Percentiles rank a stretch among this genome's conserved stretches.
Evolutionary conservation across 2,888 invertebrate genomes (phyloP).

Genomic region (Epinotia bilunana): DNA sequence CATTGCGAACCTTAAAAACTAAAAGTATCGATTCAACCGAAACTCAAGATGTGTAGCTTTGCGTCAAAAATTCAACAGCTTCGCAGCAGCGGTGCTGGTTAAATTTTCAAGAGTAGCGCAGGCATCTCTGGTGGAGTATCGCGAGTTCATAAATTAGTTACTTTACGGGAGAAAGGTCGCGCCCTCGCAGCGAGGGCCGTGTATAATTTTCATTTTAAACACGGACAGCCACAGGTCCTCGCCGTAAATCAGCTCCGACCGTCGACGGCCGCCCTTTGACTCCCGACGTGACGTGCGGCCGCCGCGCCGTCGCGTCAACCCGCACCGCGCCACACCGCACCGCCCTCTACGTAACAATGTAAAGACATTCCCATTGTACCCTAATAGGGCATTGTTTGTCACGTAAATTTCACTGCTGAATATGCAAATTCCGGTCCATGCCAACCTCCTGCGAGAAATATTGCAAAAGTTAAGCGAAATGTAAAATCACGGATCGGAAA

Average conservation of each 20-base stretch:
- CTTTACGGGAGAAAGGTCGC: constrained; percentile 77
- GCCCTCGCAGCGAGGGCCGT: constrained; percentile 65
- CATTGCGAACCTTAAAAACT: constrained; percentile 44
- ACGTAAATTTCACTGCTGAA: constrained; percentile 81
- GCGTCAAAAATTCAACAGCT: constrained; percentile 70
- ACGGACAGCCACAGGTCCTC: constrained; percentile 76
- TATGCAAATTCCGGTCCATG: constrained; percentile 79
- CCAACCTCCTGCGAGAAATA: constrained; percentile 76
- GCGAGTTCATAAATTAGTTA: constrained; percentile 81
- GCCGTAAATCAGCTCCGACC: constrained; percentile 75
- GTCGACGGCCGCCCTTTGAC: constrained; percentile 64
- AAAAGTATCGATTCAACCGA: constrained; percentile 58
- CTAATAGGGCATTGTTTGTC: constrained; percentile 82
- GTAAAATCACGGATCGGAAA: constrained; percentile 76
- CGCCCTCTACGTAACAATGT: constrained; percentile 70
- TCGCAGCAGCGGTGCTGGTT: constrained; percentile 68
- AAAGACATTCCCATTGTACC: constrained; percentile 81
- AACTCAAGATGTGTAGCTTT: constrained; percentile 65
- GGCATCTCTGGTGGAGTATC: constrained; percentile 71
- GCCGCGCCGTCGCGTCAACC: constrained; percentile 49
- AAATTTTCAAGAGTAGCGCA: constrained; percentile 78
- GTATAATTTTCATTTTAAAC: constrained; percentile 81
- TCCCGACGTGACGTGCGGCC: constrained; percentile 53
- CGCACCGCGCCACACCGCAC: constrained; percentile 51
- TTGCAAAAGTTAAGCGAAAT: constrained; percentile 79